Percentiles rank a stretch among this genome's conserved stretches.
Conservation (phyloP, 2,113 vertebrate species). For the Pseudonaja textilis region DNA sequence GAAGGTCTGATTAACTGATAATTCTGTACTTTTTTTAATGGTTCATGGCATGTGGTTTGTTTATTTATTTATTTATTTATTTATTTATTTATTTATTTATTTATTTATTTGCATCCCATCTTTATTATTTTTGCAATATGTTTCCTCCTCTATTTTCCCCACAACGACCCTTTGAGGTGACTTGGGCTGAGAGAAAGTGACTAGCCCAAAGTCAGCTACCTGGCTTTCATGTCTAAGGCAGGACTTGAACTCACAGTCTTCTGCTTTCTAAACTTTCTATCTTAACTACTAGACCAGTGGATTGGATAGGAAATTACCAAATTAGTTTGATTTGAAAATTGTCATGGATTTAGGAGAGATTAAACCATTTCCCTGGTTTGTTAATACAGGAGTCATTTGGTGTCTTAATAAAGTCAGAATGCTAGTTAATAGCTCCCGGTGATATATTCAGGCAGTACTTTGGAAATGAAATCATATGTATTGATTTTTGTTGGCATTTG, state of each 20-base stretch:
- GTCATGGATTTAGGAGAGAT: neutral
- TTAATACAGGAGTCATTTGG: slow-evolving; percentile 10
- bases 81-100: neutral
- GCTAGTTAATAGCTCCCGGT: slow-evolving; percentile 45
- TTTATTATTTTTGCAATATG: neutral
- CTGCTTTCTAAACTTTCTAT: neutral
- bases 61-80: neutral
- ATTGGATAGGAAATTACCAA: neutral
- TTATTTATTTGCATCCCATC: neutral
- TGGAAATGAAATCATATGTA: slow-evolving; percentile 56
- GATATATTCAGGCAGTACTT: slow-evolving; percentile 61
- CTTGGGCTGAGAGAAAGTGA: neutral
- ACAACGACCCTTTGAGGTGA: neutral
- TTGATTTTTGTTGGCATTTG: slow-evolving; percentile 50
- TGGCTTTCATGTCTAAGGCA: neutral
- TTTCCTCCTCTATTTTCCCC: neutral
- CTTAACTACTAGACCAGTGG: neutral
- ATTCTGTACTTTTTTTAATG: neutral
- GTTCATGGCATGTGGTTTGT: neutral
- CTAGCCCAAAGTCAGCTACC: neutral
- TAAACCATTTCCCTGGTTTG: neutral
- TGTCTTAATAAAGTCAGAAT: slow-evolving; percentile 45
- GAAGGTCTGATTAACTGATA: neutral
- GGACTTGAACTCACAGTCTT: neutral
- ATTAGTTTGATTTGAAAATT: neutral